Evolutionary conservation across 1,140 invertebrate species (phyloP).

Genomic region (Drosophila lini): DNA sequence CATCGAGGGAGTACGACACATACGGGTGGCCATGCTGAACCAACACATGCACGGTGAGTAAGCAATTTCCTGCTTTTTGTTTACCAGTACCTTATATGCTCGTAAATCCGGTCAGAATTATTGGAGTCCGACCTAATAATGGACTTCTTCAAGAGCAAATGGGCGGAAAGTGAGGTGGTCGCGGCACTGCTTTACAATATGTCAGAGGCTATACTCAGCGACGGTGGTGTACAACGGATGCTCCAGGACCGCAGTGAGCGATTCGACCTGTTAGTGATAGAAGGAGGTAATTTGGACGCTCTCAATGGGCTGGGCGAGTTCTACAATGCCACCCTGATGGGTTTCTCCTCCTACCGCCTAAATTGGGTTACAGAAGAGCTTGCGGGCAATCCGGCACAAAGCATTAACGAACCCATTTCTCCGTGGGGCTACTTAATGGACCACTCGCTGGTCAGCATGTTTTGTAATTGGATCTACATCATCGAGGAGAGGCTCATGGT

Average conservation of each 20-base stretch:
- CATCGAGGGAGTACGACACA: conserved; percentile 24
- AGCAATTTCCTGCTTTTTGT: too few species aligned
- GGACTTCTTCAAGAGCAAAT: conserved; percentile 17
- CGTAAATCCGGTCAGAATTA: neutral
- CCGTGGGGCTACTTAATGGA: conserved; percentile 58
- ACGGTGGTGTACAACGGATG: conserved; percentile 42
- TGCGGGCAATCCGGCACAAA: conserved; percentile 58
- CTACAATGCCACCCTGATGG: conserved; percentile 56
- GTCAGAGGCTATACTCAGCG: conserved; percentile 17
- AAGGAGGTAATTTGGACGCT: conserved; percentile 41
- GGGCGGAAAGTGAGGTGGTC: conserved; percentile 12
- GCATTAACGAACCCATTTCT: conserved; percentile 65
- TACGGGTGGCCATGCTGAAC: conserved; percentile 27
- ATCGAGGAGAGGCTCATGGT: conserved; percentile 44
- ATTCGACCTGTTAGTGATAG: conserved; percentile 61
- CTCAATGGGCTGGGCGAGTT: conserved; percentile 47
- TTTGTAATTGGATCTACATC: conserved; percentile 71
- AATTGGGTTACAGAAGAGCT: conserved; percentile 42
- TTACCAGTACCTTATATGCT: neutral
- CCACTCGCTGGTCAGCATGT: conserved; percentile 79
- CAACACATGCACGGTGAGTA: conserved; percentile 28
- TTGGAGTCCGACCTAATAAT: neutral
- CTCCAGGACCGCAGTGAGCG: conserved; percentile 25
- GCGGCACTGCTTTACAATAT: conserved; percentile 18
- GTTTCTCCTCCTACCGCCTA: conserved; percentile 26